Evolutionary conservation across 1,140 invertebrate species (phyloP), one percentile per base, ranked within the genome.

Genomic region (Megalonaias nervosa): DNA sequence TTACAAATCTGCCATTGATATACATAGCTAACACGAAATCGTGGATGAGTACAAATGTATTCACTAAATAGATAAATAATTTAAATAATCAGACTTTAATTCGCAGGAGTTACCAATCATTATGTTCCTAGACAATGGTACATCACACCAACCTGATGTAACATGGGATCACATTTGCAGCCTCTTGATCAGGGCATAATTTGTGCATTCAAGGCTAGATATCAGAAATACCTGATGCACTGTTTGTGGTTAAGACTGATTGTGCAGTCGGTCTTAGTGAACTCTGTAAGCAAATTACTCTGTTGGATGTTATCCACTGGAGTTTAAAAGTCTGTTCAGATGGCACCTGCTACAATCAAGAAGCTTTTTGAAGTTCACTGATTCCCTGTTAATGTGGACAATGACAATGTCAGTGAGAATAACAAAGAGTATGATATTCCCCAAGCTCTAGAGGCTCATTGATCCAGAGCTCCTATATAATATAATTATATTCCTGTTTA

Each of bases 1-100:
- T 71, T 11, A 68, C 70, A 61, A 75, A 67, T 11, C 72, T 84
- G 0, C 74, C 66, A 13, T 78, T 85, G 2, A 65, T 14, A 17
- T 85, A 77, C 26, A 15, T 48, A 13, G 23, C n/a, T 16, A 84
- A 84, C 23, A 75, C 56, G 16, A 85, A 83, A 55, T 61, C 67
- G 11, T 84, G 78, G 83, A 84, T 86, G 81, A 85, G 69, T 19
- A 68, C 70, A n/a, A 74, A 80, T 48, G 68, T 87, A n/a, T 91
- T 90, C 74, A 80, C 66, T 57, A 72, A 82, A 48, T 87, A 75
- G 85, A 77, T 89, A 64, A 76, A 56, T 60, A 71, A 67, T 16
- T 65, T 75, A 60, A 84, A 84, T 57, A 66, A 23, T 67, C 75
- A 84, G 75, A n/a, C n/a, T 83, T 86, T 71, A 58, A 23, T 23